Conservation (phyloP, 2,888 invertebrate genomes). For the Allygus modestus region DNA sequence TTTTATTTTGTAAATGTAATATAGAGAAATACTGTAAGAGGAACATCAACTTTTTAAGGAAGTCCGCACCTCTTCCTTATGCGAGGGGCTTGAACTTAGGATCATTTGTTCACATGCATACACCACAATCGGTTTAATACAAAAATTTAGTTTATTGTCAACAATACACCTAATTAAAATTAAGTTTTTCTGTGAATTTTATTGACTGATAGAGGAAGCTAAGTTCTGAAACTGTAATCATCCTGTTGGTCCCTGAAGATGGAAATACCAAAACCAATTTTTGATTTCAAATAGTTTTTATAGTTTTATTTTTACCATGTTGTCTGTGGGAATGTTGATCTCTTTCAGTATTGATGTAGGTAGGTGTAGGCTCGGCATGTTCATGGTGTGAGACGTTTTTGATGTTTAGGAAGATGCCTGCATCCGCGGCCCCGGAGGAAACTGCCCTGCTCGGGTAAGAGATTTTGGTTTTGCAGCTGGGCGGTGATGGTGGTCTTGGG, state of each 20-base stretch:
- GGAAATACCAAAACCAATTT: background rate
- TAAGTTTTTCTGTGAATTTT: no score
- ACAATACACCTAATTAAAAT: no score
- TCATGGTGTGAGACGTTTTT: conserved; percentile 64
- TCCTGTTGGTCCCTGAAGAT: background rate
- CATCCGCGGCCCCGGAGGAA: conserved; percentile 87
- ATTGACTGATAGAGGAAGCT: no score
- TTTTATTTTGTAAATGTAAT: no score
- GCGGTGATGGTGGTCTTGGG: conserved; percentile 57
- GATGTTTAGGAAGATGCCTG: conserved; percentile 80
- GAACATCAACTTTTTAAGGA: no score
- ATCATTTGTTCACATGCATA: no score
- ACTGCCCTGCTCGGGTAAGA: conserved; percentile 89
- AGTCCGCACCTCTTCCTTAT: no score
- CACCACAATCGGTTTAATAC: no score
- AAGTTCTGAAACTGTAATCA: no score
- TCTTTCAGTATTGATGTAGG: background rate
- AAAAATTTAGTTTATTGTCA: no score
- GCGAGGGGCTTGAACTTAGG: no score
- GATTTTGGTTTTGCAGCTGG: conserved; percentile 50
- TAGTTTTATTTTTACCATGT: background rate
- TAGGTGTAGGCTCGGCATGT: conserved; percentile 28
- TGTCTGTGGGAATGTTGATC: background rate
- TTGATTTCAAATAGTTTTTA: background rate
- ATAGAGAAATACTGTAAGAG: no score